Evolutionary conservation across 2,888 invertebrate genomes (phyloP).

Genomic region (Pollenia labialis): DNA sequence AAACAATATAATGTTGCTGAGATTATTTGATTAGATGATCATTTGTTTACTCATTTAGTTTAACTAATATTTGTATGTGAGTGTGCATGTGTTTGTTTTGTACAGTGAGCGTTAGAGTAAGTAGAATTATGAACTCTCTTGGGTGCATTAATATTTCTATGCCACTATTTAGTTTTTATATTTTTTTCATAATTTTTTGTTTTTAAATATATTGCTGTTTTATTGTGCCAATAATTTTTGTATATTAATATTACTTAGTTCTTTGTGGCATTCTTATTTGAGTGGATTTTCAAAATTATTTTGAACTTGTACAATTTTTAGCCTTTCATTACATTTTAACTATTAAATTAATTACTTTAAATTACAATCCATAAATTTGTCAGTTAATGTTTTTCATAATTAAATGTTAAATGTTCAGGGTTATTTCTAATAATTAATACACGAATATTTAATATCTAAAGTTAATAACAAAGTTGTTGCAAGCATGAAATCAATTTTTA

Average conservation of each 20-base stretch:
- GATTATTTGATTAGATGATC: constrained; percentile 74
- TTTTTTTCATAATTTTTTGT: not conserved
- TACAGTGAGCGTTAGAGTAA: no score
- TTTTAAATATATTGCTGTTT: constrained; percentile 2
- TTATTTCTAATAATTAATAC: constrained; percentile 29
- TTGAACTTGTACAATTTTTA: constrained; percentile 26
- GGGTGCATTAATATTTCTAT: constrained; percentile 58
- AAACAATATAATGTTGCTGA: constrained; percentile 62
- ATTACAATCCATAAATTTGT: constrained; percentile 39
- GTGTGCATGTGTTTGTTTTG: not conserved
- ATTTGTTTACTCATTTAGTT: constrained; percentile 70
- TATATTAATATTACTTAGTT: constrained; percentile 18
- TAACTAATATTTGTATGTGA: constrained; percentile 31
- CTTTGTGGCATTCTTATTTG: not conserved
- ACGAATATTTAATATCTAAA: not conserved
- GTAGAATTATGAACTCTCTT: constrained; percentile 37
- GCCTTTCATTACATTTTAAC: constrained; percentile 47
- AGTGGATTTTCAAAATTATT: not conserved
- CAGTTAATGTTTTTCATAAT: constrained; percentile 39
- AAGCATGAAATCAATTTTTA: constrained; percentile 27
- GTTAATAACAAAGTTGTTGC: not conserved
- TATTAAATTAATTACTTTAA: constrained; percentile 61
- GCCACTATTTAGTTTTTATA: not conserved
- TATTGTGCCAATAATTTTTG: constrained; percentile 45
- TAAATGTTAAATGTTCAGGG: constrained; percentile 62